A percentile compares a stretch with the other conserved stretches of the same genome.
Evolutionary conservation across 1,140 invertebrate genomes (phyloP).

Genomic region (Cherax destructor): DNA sequence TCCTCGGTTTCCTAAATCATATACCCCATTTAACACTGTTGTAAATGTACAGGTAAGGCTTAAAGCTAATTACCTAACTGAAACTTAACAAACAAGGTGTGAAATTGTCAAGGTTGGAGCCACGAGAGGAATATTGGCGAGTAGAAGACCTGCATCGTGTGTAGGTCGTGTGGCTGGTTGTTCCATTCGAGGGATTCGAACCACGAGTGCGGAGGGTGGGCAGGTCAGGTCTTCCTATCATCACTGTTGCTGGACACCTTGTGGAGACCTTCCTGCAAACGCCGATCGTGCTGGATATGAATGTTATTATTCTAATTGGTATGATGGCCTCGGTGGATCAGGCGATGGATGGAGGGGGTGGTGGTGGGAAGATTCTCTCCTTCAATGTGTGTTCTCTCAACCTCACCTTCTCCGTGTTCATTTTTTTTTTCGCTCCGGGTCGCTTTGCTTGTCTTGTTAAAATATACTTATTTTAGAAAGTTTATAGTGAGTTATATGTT

Average conservation of each 20-base stretch:
- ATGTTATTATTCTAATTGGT: conserved; percentile 54
- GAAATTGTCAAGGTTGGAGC: neutral
- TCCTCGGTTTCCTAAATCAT: neutral
- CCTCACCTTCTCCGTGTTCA: no score
- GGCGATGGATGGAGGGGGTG: conserved; percentile 32
- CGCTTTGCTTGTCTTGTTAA: no score
- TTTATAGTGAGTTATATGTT: no score
- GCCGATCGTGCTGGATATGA: conserved; percentile 62
- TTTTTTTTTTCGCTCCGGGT: no score
- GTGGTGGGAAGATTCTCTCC: conserved; percentile 48
- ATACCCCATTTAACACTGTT: neutral
- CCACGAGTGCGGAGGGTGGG: no score
- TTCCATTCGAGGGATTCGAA: neutral
- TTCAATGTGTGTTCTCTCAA: no score
- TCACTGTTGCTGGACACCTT: neutral
- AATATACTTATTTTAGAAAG: no score
- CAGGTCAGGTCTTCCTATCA: neutral
- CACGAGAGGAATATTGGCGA: neutral
- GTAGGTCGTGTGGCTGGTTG: neutral
- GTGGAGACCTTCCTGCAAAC: neutral
- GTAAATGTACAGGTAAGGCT: conserved; percentile 22
- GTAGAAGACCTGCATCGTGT: neutral
- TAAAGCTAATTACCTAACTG: neutral
- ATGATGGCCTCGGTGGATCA: conserved; percentile 18
- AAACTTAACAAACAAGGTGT: neutral